Evolutionary conservation across 2,113 vertebrate genomes (phyloP).

Genomic region (Etheostoma cragini): DNA sequence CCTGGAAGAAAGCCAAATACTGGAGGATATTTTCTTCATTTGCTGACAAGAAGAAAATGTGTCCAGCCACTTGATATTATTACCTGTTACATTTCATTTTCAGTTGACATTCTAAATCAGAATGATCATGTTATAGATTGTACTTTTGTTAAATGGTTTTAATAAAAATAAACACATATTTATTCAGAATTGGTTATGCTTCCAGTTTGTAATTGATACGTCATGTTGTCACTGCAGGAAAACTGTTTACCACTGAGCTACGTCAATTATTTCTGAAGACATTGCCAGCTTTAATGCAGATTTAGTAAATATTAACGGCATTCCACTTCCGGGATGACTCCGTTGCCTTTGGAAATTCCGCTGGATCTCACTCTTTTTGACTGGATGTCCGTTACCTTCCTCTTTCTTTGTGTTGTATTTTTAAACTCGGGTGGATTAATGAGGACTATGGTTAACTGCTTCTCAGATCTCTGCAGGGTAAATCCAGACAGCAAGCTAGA

Average conservation of each 20-base stretch:
- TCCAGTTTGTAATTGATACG: constrained; percentile 12
- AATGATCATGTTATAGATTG: constrained; percentile 42
- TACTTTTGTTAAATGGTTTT: constrained; percentile 18
- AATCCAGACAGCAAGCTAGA: too few species aligned
- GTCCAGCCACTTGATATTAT: constrained; percentile 21
- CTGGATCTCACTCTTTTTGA: too few species aligned
- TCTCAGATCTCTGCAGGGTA: too few species aligned
- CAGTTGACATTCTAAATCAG: constrained; percentile 17
- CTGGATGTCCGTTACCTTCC: too few species aligned
- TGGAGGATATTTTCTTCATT: constrained; percentile 97
- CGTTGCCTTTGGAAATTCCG: too few species aligned
- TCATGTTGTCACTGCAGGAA: neutral
- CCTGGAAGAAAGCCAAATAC: constrained; percentile 90
- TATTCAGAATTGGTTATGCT: constrained; percentile 43
- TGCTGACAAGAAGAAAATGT: constrained; percentile 73
- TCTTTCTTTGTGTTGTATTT: too few species aligned
- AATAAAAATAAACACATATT: constrained; percentile 75
- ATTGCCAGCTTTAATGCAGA: neutral
- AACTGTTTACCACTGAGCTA: neutral
- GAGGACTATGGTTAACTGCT: too few species aligned
- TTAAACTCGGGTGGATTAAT: too few species aligned
- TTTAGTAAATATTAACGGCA: too few species aligned
- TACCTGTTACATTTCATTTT: constrained; percentile 27
- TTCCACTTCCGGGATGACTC: too few species aligned
- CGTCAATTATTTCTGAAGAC: neutral